These are phyloP conservation scores for Thunnus maccoyii DNA, from an alignment of 2,113 vertebrate species.

Conservation along the genomic window DNA sequence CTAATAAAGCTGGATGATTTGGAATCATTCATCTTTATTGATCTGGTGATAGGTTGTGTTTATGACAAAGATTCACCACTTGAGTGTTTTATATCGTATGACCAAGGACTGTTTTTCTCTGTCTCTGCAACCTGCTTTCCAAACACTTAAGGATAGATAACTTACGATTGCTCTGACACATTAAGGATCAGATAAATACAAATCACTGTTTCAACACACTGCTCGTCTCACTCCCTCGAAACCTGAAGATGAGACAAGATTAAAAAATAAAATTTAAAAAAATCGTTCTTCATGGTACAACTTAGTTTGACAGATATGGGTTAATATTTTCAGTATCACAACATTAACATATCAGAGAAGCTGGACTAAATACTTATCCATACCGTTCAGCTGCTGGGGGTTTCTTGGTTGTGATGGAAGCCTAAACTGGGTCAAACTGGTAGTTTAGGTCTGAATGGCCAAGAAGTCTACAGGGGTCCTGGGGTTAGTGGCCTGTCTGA, in stretches of 20 bases:
- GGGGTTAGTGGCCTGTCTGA: conserved; percentile 75
- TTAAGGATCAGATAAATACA: conserved; percentile 7
- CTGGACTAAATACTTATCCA: neutral
- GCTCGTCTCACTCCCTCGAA: neutral
- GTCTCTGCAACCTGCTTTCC: neutral
- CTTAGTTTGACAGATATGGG: neutral
- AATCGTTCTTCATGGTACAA: no score
- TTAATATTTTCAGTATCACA: no score
- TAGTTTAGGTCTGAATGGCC: conserved; percentile 65
- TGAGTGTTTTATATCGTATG: conserved; percentile 36
- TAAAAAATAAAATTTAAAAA: neutral
- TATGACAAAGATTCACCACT: conserved; percentile 41
- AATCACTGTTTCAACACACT: conserved; percentile 13
- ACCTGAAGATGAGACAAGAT: conserved; percentile 3
- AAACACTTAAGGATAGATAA: neutral
- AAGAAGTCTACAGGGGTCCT: conserved; percentile 77
- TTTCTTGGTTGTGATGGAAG: neutral
- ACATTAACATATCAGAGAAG: neutral
- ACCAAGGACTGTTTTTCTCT: neutral
- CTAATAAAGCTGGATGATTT: neutral
- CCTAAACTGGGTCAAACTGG: neutral
- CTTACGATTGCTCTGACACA: neutral
- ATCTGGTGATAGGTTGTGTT: conserved; percentile 3
- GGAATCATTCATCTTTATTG: conserved; percentile 23
- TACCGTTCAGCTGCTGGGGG: neutral